Conservation (phyloP, 2,888 invertebrate genomes). For the Oscheius sp. region DNA sequence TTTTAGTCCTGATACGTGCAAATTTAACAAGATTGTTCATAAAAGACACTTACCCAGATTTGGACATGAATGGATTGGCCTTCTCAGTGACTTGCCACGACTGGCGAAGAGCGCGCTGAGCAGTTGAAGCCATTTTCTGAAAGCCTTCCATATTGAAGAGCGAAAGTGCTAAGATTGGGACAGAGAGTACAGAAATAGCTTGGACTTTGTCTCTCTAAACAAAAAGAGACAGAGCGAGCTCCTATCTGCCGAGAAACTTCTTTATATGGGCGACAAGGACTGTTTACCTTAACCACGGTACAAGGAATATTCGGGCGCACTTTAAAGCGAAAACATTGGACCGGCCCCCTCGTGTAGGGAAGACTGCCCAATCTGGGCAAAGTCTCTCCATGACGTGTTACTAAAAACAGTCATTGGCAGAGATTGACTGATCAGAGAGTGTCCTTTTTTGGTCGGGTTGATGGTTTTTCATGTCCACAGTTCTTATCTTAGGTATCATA, state of each 20-base stretch:
- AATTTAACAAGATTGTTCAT: neutral
- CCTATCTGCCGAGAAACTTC: neutral
- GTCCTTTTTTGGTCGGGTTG: too few relatives aligned
- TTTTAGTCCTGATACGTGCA: constrained; percentile 15
- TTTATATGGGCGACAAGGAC: constrained; percentile 3
- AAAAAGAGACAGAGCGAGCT: neutral
- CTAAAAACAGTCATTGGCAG: neutral
- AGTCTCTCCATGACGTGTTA: constrained; percentile 20
- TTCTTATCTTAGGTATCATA: too few relatives aligned
- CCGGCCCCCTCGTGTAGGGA: neutral
- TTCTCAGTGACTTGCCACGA: constrained; percentile 31
- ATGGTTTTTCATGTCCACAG: too few relatives aligned
- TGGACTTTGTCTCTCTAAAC: too few relatives aligned
- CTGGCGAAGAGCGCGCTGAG: constrained; percentile 16
- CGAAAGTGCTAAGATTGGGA: neutral
- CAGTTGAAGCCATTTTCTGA: constrained; percentile 29
- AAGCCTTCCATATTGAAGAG: neutral
- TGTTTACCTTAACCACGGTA: constrained; percentile 21
- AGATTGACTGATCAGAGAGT: too few relatives aligned
- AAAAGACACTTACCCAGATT: constrained; percentile 11
- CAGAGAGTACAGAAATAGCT: neutral
- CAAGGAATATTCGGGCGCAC: constrained; percentile 23
- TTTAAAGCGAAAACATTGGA: constrained; percentile 16
- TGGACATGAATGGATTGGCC: constrained; percentile 29
- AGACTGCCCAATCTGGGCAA: constrained; percentile 2